Evolutionary conservation across 2,888 invertebrate genomes (phyloP), one percentile per base, ranked within the genome.

Genomic region (Ophion ellenae): DNA sequence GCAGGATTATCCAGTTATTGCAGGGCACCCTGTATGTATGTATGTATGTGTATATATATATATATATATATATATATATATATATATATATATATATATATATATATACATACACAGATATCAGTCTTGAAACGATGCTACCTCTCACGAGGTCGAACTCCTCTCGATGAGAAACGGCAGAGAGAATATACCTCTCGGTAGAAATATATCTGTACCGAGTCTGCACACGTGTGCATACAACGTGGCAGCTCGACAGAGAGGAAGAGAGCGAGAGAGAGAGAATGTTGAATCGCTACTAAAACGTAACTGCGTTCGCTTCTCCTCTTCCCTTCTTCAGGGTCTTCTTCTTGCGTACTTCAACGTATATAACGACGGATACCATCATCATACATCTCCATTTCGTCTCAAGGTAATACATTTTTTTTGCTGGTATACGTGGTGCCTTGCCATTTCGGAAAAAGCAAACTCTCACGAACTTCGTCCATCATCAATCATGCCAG

Each of bases 151-250:
- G 64, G 47, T 45, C 69, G 24, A 61, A 71, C 75, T 76, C 78
- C 28, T 14, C 59, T 78, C 79, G 47, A 66, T 78, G 64, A 71
- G 78, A 73, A 28, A 57, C 75, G 57, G 61, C 28, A 70, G 75
- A 70, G 81, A 74, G 57, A 70, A 74, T 83, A 81, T 73, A 82
- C 83, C 66, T 73, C 63, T 74, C 57, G 32, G 45, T 61, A 47
- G 61, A 78, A 61, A 45, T 78, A 87, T 88, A 89, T 90, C 84
- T 87, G 87, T 88, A 88, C 53, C 17, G 53, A 53, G 87, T 89
- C 87, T 77, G 76, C 86, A 90, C 89, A 88, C 90, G 88, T 88
- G 87, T 89, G 88, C 87, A 86, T 89, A 90, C 87, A 89, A 70
- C 89, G 83, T 85, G 89, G 80, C 63, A 86, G 88, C 67, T 75